Evolutionary conservation across 2,888 invertebrate genomes (phyloP).

Genomic region (Lingula anatina): DNA sequence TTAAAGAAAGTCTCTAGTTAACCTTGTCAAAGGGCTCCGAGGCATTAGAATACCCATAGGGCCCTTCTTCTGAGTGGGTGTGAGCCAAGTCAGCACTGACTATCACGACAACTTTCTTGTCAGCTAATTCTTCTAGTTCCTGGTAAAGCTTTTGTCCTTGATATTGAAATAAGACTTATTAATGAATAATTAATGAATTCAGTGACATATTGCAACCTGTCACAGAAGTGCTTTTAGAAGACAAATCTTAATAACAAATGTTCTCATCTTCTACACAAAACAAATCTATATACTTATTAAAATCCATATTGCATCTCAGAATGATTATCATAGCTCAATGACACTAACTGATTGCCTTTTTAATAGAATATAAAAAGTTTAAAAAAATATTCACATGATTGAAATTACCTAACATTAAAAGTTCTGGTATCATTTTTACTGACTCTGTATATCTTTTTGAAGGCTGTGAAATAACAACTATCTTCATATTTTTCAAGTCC

Average conservation of each 20-base stretch:
- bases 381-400: neutral
- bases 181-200: too few relatives aligned
- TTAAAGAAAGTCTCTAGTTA: slow-evolving; percentile 1
- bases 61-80: slow-evolving; percentile 23
- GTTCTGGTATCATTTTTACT: slow-evolving; percentile 27
- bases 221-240: too few relatives aligned
- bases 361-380: neutral
- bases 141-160: slow-evolving; percentile 17
- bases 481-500: slow-evolving; percentile 10
- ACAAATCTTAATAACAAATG: too few relatives aligned
- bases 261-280: too few relatives aligned
- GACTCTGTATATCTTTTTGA: slow-evolving; percentile 24
- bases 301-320: too few relatives aligned
- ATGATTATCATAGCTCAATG: too few relatives aligned
- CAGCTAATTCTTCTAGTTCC: slow-evolving; percentile 14
- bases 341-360: too few relatives aligned
- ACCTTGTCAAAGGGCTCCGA: slow-evolving; percentile 30
- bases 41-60: slow-evolving; percentile 27
- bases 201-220: too few relatives aligned
- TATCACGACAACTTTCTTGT: slow-evolving; percentile 18
- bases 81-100: slow-evolving; percentile 29
- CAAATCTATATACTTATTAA: too few relatives aligned
- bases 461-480: slow-evolving; percentile 25
- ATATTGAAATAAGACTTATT: neutral
- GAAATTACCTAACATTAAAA: slow-evolving; percentile 18